Conservation (phyloP, 2,888 invertebrate species). For the Volucella zonaria region DNA sequence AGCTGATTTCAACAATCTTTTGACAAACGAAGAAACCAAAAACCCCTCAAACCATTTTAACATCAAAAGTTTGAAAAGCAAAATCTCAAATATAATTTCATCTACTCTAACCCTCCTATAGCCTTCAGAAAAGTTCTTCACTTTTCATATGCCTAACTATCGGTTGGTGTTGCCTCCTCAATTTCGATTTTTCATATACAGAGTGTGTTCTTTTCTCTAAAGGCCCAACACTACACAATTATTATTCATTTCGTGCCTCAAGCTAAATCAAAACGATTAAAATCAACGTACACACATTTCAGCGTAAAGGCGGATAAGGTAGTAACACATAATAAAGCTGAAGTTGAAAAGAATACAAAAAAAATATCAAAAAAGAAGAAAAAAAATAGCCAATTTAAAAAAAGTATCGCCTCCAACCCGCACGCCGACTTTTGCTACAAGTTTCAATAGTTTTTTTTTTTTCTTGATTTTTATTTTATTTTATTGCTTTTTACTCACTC, state of each 20-base stretch:
- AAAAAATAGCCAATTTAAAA: not conserved
- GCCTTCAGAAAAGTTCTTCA: conserved; percentile 30
- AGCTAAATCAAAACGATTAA: conserved; percentile 69
- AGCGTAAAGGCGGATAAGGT: conserved; percentile 59
- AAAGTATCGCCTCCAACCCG: conserved; percentile 15
- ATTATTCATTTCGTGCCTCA: conserved; percentile 69
- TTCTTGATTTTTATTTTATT: conserved; percentile 19
- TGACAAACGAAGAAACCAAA: not conserved
- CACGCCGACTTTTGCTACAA: conserved; percentile 33
- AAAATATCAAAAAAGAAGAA: not conserved
- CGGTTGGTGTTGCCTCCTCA: conserved; percentile 5
- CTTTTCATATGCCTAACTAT: conserved; percentile 3
- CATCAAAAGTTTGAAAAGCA: conserved; percentile 4
- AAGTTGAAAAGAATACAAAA: conserved; percentile 31
- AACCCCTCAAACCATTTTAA: not conserved
- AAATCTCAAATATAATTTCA: conserved; percentile 1
- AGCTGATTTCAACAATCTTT: conserved; percentile 29
- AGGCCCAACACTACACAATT: conserved; percentile 51
- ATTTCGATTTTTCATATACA: not conserved
- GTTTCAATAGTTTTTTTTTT: conserved; percentile 34
- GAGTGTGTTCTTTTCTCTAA: conserved; percentile 24
- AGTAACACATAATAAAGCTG: conserved; percentile 70
- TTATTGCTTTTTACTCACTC: conserved; percentile 41
- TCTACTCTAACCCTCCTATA: conserved; percentile 24
- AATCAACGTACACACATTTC: conserved; percentile 60